Evolutionary conservation across 2,888 invertebrate species (phyloP), one percentile per base, ranked within the genome.

Genomic region (Rotaria macrura): DNA sequence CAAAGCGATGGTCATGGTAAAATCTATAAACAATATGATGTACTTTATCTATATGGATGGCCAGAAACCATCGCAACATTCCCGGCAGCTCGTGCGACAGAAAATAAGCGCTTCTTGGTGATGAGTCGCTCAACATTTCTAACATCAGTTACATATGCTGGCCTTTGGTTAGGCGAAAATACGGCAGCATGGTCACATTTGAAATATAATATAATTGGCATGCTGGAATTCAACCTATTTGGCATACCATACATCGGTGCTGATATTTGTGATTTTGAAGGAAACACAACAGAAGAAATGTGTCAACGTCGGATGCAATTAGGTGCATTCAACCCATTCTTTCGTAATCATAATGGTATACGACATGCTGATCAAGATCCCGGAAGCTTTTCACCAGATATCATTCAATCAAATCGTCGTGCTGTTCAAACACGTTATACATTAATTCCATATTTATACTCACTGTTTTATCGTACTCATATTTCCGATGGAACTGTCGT

Each of bases 91-190:
- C 87, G 88, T 85, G 87, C 87, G 49, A 89, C 90, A 0, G 89
- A 89, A 10, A 90, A 90, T 25, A 90, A 90, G 88, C 88, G 92
- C 85, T 90, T 91, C 52, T 89, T 90, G 7, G 90, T 89, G 5
- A 88, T 90, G n/a, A 88, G 88, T 55, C 88, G 91, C 49, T 91
- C 91, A 10, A 91, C 90, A 7, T 91, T 89, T 87, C 88, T 90
- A 2, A 90, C 90, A 0, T 88, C 89, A 9, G 91, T 91, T 17
- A 87, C 88, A 40, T 91, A 89, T 88, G 88, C 89, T 9, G 90
- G 94, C 0, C 95, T 95, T 90, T 95, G 95, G 95, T 94, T 94
- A 88, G 95, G 95, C 0, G 95, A 95, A 91, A 93, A 94, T 87
- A 91, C 90, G 87, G 94, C 95, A 79, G 91, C 92, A 79, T 95